Base-by-base conservation (phyloP, 2,888 invertebrate species). In the Dynastes tityus region DNA sequence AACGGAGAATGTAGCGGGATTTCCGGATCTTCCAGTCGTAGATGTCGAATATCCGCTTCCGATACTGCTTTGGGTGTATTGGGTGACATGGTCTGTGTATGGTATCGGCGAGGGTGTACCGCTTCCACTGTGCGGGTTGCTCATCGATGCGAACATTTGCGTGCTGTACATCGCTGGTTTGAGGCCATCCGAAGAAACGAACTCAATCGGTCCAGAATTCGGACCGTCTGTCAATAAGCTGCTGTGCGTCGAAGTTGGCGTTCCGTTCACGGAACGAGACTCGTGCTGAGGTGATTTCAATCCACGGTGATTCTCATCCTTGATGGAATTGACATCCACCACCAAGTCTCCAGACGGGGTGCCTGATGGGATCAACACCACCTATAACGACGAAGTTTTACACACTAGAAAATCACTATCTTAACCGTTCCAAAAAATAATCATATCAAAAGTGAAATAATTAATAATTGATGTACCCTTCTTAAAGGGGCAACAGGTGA, bases 21-120 rank as follows among this genome's bases (percentile, higher is more conserved):
- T 87, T 58, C 86, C 85, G 8, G 87, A 85, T 70, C 88, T 83
- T 53, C 45, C 45, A 1, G 83, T 82, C 65, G 88, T 86, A 67
- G 88, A 85, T 65, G 89, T 87, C 71, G 89, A 87, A 79, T 89
- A 89, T 16, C 88, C 86, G 37, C 84, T 87, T 89, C 90, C 82
- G 89, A 90, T 85, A 88, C 90, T 84, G 78, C 82, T 84, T 82
- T 83, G 86, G 80, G 85, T 85, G 85, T 88, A 89, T 84, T 87
- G 89, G 79, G 84, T 86, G 83, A 83, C 86, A 83, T 88, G 88
- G 79, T 89, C 89, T 81, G 86, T 86, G 85, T 91, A 90, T 61
- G 93, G 92, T 82, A 92, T 92, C 63, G 93, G 93, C 82, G 93
- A 93, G 80, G 93, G 93, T 76, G 93, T 92, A 85, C 93, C 93